phyloP scores from a whole-genome alignment of 1,140 invertebrate species.

The Aphaenogaster floridana region DNA sequence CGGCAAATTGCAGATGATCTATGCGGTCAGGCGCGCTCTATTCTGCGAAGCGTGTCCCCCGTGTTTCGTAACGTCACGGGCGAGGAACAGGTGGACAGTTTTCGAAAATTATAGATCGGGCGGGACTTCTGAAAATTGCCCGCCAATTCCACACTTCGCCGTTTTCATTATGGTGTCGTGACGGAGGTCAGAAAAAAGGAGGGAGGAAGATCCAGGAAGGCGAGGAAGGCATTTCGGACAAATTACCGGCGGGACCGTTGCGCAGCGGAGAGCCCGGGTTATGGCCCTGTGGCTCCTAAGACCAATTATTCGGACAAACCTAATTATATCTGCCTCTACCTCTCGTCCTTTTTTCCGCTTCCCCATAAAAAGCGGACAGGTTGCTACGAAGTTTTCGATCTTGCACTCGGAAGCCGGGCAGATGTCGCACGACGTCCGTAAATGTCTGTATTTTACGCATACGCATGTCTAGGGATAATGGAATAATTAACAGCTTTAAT shows the following conservation, averaged over 20 bases:
- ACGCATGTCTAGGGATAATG: slow-evolving; percentile 32
- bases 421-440: slow-evolving; percentile 60
- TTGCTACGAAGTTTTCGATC: slow-evolving; percentile 61
- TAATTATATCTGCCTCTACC: slow-evolving; percentile 65
- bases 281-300: slow-evolving; percentile 60
- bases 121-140: slow-evolving; percentile 59
- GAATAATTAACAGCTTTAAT: slow-evolving; percentile 57
- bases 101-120: slow-evolving; percentile 60
- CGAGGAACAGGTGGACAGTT: slow-evolving; percentile 60
- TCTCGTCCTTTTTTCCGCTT: slow-evolving; percentile 21
- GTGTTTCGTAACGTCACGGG: slow-evolving; percentile 54
- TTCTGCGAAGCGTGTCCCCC: slow-evolving; percentile 53
- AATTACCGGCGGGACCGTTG: slow-evolving; percentile 63
- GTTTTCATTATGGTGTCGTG: slow-evolving; percentile 63
- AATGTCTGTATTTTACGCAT: slow-evolving; percentile 57
- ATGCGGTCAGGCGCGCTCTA: slow-evolving; percentile 14
- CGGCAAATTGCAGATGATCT: slow-evolving; percentile 51
- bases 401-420: slow-evolving; percentile 60
- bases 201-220: slow-evolving; percentile 56
- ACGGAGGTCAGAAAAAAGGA: slow-evolving; percentile 52
- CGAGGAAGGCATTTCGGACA: slow-evolving; percentile 62
- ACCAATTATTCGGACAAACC: slow-evolving; percentile 71
- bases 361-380: slow-evolving; percentile 61
- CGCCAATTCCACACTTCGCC: slow-evolving; percentile 63
- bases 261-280: slow-evolving; percentile 55